phyloP scores from a whole-genome alignment of 2,888 invertebrate species.

The Lithosia quadra region DNA sequence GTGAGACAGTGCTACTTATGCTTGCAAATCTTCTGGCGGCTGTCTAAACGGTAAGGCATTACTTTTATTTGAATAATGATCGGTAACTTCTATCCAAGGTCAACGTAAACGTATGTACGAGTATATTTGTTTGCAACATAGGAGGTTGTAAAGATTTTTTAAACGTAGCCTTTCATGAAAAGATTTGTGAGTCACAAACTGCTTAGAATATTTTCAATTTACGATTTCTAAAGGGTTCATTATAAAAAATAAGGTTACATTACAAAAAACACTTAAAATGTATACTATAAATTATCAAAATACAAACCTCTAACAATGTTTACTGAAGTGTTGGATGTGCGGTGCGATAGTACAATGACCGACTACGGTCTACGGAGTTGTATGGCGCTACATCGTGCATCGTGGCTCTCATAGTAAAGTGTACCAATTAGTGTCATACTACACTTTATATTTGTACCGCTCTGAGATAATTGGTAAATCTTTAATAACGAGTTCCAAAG shows the following conservation, averaged over 20 bases:
- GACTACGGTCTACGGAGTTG: slow-evolving; percentile 60
- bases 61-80: slow-evolving; percentile 45
- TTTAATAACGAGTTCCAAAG: slow-evolving; percentile 34
- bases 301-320: slow-evolving; percentile 25
- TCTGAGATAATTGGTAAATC: slow-evolving; percentile 36
- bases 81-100: slow-evolving; percentile 57
- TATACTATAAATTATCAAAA: neutral
- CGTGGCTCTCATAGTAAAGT: slow-evolving; percentile 60
- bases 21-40: slow-evolving; percentile 72
- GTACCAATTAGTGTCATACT: slow-evolving; percentile 74
- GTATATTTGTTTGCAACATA: slow-evolving; percentile 49
- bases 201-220: neutral
- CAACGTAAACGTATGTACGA: slow-evolving; percentile 58
- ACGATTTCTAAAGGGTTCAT: neutral
- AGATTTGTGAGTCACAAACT: slow-evolving; percentile 41
- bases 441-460: slow-evolving; percentile 62
- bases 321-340: slow-evolving; percentile 28
- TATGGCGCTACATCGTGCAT: slow-evolving; percentile 61
- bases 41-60: slow-evolving; percentile 74
- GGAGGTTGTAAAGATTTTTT: slow-evolving; percentile 58
- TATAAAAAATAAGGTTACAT: neutral
- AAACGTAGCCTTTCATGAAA: slow-evolving; percentile 59
- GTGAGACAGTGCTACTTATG: slow-evolving; percentile 67
- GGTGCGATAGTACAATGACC: slow-evolving; percentile 40
- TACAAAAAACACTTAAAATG: neutral